phyloP scores from a whole-genome alignment of 2,113 vertebrate genomes.

The Cryptoleucopteryx plumbea region DNA sequence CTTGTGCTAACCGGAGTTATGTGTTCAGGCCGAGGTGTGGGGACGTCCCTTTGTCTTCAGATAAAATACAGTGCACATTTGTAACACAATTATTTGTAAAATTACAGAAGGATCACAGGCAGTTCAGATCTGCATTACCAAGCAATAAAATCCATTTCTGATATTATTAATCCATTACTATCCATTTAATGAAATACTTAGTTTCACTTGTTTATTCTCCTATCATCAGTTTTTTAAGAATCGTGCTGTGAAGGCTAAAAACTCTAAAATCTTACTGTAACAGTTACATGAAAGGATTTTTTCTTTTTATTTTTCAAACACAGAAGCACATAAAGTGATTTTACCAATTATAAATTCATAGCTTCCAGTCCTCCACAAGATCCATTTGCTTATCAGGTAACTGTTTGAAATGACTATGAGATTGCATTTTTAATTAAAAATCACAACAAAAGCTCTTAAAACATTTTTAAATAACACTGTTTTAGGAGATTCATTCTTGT shows the following conservation, averaged over 20 bases:
- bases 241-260: neutral
- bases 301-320: neutral
- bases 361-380: neutral
- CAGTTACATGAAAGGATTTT: neutral
- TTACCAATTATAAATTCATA: neutral
- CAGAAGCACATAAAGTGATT: neutral
- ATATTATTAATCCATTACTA: neutral
- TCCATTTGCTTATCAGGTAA: neutral
- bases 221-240: neutral
- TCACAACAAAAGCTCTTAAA: neutral
- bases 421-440: slow-evolving; percentile 23
- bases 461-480: neutral
- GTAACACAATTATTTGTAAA: neutral
- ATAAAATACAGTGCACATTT: neutral
- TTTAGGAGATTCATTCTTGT: neutral
- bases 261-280: neutral
- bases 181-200: neutral
- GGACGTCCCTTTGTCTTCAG: neutral
- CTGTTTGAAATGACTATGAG: neutral
- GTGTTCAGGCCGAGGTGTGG: neutral
- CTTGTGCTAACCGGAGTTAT: neutral
- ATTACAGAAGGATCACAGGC: neutral
- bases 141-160: neutral
- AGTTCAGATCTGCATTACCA: neutral
- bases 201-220: neutral